A percentile compares a stretch with the other conserved stretches of the same genome.
These are phyloP conservation scores for Petroica traversi DNA, from an alignment of 2,113 vertebrate genomes.

Conservation along the genomic window DNA sequence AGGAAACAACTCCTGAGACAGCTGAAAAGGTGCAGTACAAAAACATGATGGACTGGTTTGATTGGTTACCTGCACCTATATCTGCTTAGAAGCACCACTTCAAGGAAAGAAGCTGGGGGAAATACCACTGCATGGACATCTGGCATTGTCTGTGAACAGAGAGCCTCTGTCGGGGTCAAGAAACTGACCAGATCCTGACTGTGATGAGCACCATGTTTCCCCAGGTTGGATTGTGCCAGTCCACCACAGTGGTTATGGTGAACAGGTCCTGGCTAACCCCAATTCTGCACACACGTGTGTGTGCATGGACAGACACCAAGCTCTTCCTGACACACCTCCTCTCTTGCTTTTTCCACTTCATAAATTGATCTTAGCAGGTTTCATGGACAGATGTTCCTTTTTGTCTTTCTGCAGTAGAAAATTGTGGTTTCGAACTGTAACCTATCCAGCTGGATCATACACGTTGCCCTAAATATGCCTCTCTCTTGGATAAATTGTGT, in stretches of 20 bases:
- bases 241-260: too few species aligned
- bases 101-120: not conserved
- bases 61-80: not conserved
- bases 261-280: not conserved
- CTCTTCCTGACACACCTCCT: not conserved
- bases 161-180: not conserved
- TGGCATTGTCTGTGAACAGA: rapidly evolving
- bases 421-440: not conserved
- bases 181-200: not conserved
- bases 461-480: not conserved
- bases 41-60: not conserved
- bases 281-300: rapidly evolving
- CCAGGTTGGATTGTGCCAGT: not conserved
- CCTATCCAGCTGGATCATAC: not conserved
- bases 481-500: not conserved
- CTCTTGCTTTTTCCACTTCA: not conserved
- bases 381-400: not conserved
- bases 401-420: not conserved
- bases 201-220: rapidly evolving
- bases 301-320: not conserved
- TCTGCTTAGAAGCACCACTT: rapidly evolving
- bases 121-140: not conserved
- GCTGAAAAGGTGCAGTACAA: not conserved
- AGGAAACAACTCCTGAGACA: not conserved
- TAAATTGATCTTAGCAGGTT: not conserved